These are phyloP conservation scores for Metopolophium dirhodum DNA, from an alignment of 1,140 invertebrate species.

Conservation along the genomic window DNA sequence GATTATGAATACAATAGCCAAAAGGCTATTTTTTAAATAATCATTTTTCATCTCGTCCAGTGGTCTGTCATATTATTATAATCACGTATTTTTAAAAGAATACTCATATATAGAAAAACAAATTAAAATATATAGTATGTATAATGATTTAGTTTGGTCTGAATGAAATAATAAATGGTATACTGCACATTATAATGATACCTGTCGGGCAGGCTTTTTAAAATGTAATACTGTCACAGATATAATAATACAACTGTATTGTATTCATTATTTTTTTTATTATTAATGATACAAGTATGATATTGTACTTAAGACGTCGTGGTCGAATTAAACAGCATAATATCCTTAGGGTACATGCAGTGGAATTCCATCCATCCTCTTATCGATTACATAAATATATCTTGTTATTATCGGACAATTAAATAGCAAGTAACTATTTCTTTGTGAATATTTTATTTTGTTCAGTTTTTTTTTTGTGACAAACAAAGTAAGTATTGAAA, in stretches of 20 bases:
- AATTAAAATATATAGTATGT: neutral
- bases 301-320: neutral
- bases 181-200: neutral
- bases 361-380: neutral
- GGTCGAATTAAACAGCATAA: neutral
- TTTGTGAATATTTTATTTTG: neutral
- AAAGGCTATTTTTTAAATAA: neutral
- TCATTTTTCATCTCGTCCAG: conserved; percentile 6
- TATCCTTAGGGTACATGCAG: neutral
- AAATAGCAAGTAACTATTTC: neutral
- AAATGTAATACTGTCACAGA: neutral
- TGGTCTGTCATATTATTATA: neutral
- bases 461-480: neutral
- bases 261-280: neutral
- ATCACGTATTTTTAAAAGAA: neutral
- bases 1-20: conserved; percentile 14
- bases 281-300: neutral
- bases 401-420: neutral
- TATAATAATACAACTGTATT: neutral
- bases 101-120: neutral
- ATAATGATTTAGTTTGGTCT: neutral
- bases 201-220: neutral
- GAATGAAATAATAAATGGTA: neutral
- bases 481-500: no score
- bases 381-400: neutral